phyloP scores from a whole-genome alignment of 2,888 invertebrate species.

The Amitus sp. region DNA sequence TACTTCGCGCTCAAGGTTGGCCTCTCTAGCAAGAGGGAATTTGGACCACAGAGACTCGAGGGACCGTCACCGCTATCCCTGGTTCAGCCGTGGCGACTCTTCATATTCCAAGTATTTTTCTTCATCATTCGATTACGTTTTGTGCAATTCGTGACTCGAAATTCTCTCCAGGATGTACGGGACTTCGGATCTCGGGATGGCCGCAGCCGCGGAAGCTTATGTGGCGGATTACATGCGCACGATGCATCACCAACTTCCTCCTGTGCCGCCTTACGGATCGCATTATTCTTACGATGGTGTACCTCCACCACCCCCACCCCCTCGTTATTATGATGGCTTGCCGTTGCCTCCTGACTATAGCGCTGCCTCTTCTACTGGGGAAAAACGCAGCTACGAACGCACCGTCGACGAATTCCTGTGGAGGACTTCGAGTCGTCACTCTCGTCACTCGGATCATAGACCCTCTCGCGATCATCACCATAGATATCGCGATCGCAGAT shows the following conservation, averaged over 20 bases:
- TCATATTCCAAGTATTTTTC: conserved; percentile 63
- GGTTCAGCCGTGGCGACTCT: conserved; percentile 60
- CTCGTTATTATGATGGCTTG: conserved; percentile 82
- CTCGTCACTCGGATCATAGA: conserved; percentile 64
- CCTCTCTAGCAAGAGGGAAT: conserved; percentile 60
- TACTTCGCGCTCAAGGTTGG: conserved; percentile 73
- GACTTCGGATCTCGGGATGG: conserved; percentile 68
- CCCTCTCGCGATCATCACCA: conserved; percentile 71
- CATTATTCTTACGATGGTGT: conserved; percentile 68
- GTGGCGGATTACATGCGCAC: conserved; percentile 90
- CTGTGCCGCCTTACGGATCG: conserved; percentile 85
- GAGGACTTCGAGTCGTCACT: conserved; percentile 78
- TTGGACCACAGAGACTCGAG: conserved; percentile 57
- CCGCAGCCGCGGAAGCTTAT: conserved; percentile 84
- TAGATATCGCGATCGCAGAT: conserved; percentile 73
- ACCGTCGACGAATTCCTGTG: conserved; percentile 90
- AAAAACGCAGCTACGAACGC: conserved; percentile 86
- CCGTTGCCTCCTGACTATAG: conserved; percentile 81
- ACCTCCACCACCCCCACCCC: conserved; percentile 70
- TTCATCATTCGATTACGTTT: conserved; percentile 5
- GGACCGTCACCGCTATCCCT: conserved; percentile 59
- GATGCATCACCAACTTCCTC: conserved; percentile 87
- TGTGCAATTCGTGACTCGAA: conserved; percentile 11
- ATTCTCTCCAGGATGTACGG: conserved; percentile 63
- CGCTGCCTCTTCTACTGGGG: conserved; percentile 70